A percentile compares a stretch with the other conserved stretches of the same genome.
phyloP scores from a whole-genome alignment of 2,888 invertebrate species.

The Heliconius cydno region DNA sequence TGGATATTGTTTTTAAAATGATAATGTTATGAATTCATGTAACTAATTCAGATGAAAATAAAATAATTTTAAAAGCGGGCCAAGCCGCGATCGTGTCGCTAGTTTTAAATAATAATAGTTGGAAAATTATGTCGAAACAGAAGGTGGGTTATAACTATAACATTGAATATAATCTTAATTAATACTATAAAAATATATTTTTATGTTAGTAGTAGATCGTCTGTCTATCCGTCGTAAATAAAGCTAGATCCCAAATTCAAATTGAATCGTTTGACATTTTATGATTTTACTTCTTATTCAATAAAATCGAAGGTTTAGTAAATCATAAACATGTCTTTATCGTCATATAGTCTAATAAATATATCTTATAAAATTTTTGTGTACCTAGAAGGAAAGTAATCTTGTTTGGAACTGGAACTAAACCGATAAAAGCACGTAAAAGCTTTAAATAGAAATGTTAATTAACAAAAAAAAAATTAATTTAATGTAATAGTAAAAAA shows the following conservation, averaged over 20 bases:
- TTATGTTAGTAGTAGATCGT: background rate
- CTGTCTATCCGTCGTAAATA: background rate
- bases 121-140: background rate
- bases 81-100: no score
- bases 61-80: no score
- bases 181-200: background rate
- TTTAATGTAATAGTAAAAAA: background rate
- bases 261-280: background rate
- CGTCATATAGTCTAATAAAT: background rate
- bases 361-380: background rate
- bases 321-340: conserved; percentile 6
- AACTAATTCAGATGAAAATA: no score
- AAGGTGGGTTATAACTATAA: background rate
- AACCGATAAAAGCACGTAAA: background rate
- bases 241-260: background rate
- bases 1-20: no score
- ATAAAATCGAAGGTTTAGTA: conserved; percentile 8
- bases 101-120: background rate
- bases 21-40: no score
- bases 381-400: background rate
- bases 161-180: background rate
- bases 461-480: no score
- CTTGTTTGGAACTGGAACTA: background rate
- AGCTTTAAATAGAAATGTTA: background rate
- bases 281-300: background rate